Base-by-base conservation (phyloP, 2,113 vertebrate genomes). In the Hippolais icterina region DNA sequence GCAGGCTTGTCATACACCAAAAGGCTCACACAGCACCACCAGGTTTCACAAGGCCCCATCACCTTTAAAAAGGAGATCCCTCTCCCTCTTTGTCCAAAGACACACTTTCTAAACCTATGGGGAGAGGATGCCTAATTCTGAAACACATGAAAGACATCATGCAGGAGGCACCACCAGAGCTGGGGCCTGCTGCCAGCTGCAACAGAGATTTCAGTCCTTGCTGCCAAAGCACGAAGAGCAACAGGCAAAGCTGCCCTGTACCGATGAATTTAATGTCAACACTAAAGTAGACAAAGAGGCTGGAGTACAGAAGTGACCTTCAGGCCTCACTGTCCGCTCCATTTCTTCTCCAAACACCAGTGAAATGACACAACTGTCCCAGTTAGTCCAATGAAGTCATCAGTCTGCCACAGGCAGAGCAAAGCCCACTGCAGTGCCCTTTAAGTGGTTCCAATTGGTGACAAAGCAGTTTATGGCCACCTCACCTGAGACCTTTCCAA, bases 81-180 rank as follows among this genome's bases (percentile, higher is more conserved):
- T 12, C 54, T 37, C 44, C 24, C 27, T 13, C 57, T 65, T 35
- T 71, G 39, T 12, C 5, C 29, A 37, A 44, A 59, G 10, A 50
- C 21, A 35, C 1, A 3, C 25, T 41, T 66, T 22, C 16, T 54
- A 87, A 69, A 39, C n/a, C 28, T 0, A 2, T 15, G 25, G 9
- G 33, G 49, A 53, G 25, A 79, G 28, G 49, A 83, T 50, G 20
- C 14, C 83, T 35, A 6, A 24, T 23, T 64, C n/a, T 57, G 35
- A 82, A 78, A 31, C 28, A 14, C 47, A 15, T 0, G 0, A 3
- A 49, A 27, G 17, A 39, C 57, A 37, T 15, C 1, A 0, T 21
- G 24, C 39, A 41, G 42, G 47, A 2, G 5, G 46, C 66, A 85
- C 60, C 42, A 11, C 60, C 42, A 11, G 24, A 33, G 47, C 44